A percentile compares a stretch with the other conserved stretches of the same genome.
Conservation (phyloP, 2,888 invertebrate genomes). For the Archips xylosteana region DNA sequence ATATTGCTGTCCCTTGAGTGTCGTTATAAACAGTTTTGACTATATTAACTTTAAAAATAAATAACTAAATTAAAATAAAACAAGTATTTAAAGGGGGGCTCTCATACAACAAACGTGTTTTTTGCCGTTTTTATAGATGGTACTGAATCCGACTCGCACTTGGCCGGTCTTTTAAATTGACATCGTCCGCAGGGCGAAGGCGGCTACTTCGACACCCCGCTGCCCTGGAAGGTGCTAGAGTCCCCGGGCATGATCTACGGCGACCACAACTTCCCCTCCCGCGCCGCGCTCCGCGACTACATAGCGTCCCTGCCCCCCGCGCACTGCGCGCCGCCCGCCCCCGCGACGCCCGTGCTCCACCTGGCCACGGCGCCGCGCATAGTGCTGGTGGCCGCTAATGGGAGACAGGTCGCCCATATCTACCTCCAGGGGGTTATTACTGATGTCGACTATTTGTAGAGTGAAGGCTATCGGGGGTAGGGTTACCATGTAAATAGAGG, state of each 20-base stretch:
- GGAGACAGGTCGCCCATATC: constrained; percentile 65
- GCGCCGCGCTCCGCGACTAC: constrained; percentile 60
- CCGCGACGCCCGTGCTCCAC: constrained; percentile 55
- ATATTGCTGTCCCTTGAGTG: too few species aligned
- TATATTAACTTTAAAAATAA: too few species aligned
- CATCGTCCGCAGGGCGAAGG: constrained; percentile 67
- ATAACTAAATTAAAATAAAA: too few species aligned
- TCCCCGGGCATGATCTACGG: constrained; percentile 62
- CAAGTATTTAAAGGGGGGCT: too few species aligned
- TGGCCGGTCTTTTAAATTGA: too few species aligned
- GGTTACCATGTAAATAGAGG: too few species aligned
- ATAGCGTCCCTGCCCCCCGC: constrained; percentile 54
- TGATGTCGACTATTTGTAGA: constrained; percentile 68
- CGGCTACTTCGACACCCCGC: constrained; percentile 74
- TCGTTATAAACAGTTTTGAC: too few species aligned
- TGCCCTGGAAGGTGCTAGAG: constrained; percentile 60
- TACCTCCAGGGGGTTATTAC: constrained; percentile 62
- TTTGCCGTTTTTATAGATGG: too few species aligned
- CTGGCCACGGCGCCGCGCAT: constrained; percentile 54
- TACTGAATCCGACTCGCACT: too few species aligned
- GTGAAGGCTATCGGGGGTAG: too few species aligned
- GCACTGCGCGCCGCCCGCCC: constrained; percentile 39
- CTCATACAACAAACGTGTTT: too few species aligned
- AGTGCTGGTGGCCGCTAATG: constrained; percentile 58
- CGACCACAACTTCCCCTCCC: constrained; percentile 59